A percentile compares a stretch with the other conserved stretches of the same genome.
phyloP scores from a whole-genome alignment of 1,140 invertebrate species.

The Lanistes nyassanus region DNA sequence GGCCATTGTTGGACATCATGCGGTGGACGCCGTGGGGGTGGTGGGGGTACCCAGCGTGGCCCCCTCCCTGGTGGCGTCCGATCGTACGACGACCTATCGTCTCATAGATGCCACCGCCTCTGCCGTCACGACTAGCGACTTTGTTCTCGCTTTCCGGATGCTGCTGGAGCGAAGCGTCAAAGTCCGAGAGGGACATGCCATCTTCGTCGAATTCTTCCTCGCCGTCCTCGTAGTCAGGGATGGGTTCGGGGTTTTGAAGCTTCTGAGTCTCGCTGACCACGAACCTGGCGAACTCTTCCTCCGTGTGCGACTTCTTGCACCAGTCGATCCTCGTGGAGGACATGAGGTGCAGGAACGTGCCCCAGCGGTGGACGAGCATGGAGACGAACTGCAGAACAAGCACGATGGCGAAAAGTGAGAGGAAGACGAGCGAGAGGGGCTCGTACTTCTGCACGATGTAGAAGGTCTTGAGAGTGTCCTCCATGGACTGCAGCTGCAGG shows the following conservation, averaged over 20 bases:
- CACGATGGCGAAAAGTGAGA: constrained; percentile 68
- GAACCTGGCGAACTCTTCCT: constrained; percentile 60
- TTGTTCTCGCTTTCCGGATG: constrained; percentile 4
- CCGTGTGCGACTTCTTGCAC: constrained; percentile 71
- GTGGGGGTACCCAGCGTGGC: background rate
- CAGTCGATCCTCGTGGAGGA: constrained; percentile 93
- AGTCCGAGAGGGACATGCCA: constrained; percentile 35
- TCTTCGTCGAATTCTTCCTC: constrained; percentile 34
- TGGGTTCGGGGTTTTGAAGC: constrained; percentile 54
- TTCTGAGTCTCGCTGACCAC: constrained; percentile 56
- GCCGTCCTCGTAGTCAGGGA: constrained; percentile 52
- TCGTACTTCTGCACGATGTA: constrained; percentile 64
- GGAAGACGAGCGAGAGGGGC: constrained; percentile 68
- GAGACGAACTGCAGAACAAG: constrained; percentile 74
- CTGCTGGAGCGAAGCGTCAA: constrained; percentile 24
- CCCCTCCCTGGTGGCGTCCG: background rate
- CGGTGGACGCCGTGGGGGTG: background rate
- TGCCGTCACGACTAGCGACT: constrained; percentile 2
- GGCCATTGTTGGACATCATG: constrained; percentile 25
- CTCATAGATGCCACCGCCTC: constrained; percentile 14
- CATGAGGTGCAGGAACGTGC: constrained; percentile 96
- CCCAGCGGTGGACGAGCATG: constrained; percentile 77
- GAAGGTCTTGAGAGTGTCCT: constrained; percentile 58
- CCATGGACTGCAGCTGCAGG: constrained; percentile 85
- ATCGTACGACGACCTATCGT: constrained; percentile 27